Conservation (phyloP, 2,113 vertebrate species). For the Peromyscus californicus region DNA sequence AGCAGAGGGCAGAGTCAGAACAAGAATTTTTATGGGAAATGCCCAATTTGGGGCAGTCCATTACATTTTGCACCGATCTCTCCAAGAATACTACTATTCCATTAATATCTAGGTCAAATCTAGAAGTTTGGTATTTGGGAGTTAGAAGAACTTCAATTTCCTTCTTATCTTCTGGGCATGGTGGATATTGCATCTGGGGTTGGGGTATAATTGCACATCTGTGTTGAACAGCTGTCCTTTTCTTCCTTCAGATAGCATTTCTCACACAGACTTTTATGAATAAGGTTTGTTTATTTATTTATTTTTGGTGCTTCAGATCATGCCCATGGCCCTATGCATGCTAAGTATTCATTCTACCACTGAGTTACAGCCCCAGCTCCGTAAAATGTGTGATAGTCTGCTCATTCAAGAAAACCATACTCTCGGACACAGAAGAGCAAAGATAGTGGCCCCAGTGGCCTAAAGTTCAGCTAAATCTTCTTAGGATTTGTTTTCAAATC, state of each 20-base stretch:
- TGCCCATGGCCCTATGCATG: neutral
- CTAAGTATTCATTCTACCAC: neutral
- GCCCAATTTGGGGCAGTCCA: neutral
- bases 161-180: neutral
- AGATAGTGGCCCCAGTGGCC: neutral
- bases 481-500: conserved; percentile 2
- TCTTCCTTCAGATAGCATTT: neutral
- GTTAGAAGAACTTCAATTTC: neutral
- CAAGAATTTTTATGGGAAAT: neutral
- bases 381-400: neutral
- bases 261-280: neutral
- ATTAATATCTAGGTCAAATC: neutral
- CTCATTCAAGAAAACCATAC: neutral
- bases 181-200: neutral
- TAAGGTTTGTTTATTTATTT: neutral
- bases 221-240: neutral
- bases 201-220: neutral
- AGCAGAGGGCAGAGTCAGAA: neutral
- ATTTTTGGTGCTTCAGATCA: neutral
- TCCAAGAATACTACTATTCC: neutral
- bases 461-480: conserved; percentile 5
- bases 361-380: neutral
- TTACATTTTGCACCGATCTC: neutral
- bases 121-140: neutral
- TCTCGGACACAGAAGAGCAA: neutral